Percentiles rank a stretch among this genome's conserved stretches.
These are phyloP conservation scores for Psephotus haematonotus DNA, from an alignment of 2,113 vertebrate species.

Conservation along the genomic window DNA sequence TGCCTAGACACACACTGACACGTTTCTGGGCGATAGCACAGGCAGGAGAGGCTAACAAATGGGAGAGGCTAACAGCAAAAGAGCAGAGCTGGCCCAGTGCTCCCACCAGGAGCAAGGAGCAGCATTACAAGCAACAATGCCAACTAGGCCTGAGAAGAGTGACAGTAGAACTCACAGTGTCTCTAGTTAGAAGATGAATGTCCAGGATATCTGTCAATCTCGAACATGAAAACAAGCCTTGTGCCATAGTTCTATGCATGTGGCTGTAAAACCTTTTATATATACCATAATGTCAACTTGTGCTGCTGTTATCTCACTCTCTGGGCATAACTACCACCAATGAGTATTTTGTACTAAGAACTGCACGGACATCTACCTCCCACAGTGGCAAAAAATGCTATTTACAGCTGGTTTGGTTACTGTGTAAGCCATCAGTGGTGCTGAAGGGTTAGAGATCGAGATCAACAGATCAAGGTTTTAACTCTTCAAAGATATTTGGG, in stretches of 20 bases:
- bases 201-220: background rate
- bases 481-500: background rate
- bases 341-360: background rate
- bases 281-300: background rate
- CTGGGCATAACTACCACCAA: background rate
- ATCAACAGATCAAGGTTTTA: background rate
- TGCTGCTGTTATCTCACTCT: background rate
- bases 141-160: background rate
- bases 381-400: background rate
- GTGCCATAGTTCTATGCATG: background rate
- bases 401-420: background rate
- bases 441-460: background rate
- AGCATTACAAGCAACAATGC: background rate
- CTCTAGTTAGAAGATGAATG: fast-evolving
- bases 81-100: background rate
- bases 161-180: background rate
- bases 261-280: background rate
- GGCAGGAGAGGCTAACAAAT: background rate
- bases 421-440: background rate
- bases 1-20: fast-evolving
- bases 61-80: background rate
- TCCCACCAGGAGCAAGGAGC: background rate
- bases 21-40: background rate
- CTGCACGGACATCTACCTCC: background rate
- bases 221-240: background rate